These are phyloP conservation scores for Bufo gargarizans DNA, from an alignment of 2,113 vertebrate species.

Conservation along the genomic window DNA sequence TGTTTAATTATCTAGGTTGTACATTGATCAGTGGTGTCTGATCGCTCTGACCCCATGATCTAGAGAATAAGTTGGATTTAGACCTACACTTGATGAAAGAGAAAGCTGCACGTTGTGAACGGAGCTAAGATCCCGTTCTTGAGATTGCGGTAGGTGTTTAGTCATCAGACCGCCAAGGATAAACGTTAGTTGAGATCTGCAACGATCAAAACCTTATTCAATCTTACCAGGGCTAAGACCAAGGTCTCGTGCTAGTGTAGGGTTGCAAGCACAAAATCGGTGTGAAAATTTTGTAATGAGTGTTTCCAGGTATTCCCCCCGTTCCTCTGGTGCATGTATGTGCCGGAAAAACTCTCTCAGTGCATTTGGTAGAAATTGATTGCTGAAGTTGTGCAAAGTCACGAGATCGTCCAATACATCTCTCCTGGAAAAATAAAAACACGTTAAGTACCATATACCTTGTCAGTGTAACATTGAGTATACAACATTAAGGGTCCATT, in stretches of 20 bases:
- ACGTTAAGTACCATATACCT: neutral
- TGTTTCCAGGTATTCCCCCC: conserved; percentile 97
- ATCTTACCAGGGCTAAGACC: conserved; percentile 94
- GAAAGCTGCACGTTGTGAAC: neutral
- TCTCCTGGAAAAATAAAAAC: conserved; percentile 72
- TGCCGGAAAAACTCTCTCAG: conserved; percentile 97
- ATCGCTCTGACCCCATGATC: neutral
- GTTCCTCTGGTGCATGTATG: conserved; percentile 96
- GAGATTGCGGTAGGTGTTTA: too few species aligned
- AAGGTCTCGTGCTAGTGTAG: conserved; percentile 87
- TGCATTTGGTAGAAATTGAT: conserved; percentile 97
- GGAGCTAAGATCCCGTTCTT: neutral
- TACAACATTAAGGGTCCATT: neutral
- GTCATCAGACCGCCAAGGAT: neutral
- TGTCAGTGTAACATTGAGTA: too few species aligned
- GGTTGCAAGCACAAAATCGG: conserved; percentile 95
- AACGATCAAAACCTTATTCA: neutral
- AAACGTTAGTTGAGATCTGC: neutral
- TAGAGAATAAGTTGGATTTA: neutral
- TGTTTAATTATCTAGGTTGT: neutral
- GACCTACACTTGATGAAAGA: neutral
- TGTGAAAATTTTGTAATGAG: conserved; percentile 99
- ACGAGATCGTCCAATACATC: conserved; percentile 98
- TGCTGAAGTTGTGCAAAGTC: conserved; percentile 97
- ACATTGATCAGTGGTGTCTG: neutral